Evolutionary conservation across 1,140 invertebrate species (phyloP), one percentile per base, ranked within the genome.

Genomic region (Pygmarrhopalites habei): DNA sequence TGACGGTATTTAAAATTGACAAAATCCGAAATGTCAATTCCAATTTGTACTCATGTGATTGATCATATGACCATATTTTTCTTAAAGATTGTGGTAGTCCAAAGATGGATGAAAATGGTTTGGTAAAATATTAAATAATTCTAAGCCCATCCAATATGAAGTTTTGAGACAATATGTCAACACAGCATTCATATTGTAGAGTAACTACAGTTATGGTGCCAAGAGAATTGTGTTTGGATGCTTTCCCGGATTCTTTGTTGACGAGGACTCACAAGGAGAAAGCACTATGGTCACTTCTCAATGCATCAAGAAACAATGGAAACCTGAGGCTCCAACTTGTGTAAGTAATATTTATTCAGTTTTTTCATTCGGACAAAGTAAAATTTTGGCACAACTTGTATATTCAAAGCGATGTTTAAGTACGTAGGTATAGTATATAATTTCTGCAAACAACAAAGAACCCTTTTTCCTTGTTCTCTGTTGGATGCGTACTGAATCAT

Each of bases 161-260:
- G 5, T 35, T 15, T 7, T 7, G 15, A 35, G 15, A 35, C 32
- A 70, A 65, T 39, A 15, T 70, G 68, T 43, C 25, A 28, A 25
- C 32, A 65, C 68, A 7, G 23, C 35, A 25, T 28, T 70, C 23
- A 64, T 67, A 28, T 65, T 62, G 5, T 26, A 65, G 28, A 65
- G 53, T 14, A 67, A 70, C 56, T 70, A 59, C 62, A 59, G 53
- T 3, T 0, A 2, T 21, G 47, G 56, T 7, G 51, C 65, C 3
- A 28, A 62, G 2, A 35, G 29, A 5, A 46, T 70, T 26, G 62
- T 62, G 0, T 67, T 62, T 29, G 62, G 28, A 7, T 70, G 68
- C 19, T 62, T 67, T 44, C 68, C 64, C 12, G 68, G 68, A 0
- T 64, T 49, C 30, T 62, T 63, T 28, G 21, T 67, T 3, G 68